phyloP scores from a whole-genome alignment of 2,797 vertebrate species.

The Echeneis naucrates region DNA sequence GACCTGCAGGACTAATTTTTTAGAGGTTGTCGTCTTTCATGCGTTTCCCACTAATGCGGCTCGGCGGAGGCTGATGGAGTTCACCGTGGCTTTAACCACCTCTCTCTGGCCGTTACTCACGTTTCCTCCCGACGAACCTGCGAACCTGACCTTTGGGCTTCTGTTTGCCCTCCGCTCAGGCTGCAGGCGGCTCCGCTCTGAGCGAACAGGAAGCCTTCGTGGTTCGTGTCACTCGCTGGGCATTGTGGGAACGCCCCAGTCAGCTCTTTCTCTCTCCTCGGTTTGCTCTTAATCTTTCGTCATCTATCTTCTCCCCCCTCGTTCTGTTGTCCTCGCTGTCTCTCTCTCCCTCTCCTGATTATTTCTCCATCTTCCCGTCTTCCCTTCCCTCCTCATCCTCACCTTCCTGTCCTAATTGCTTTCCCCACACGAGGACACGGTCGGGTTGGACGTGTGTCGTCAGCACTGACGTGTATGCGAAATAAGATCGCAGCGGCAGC shows the following conservation, averaged over 20 bases:
- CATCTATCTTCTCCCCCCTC: not conserved
- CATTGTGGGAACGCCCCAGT: conserved; percentile 67
- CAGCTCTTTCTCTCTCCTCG: conserved; percentile 30
- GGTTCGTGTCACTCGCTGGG: conserved; percentile 48
- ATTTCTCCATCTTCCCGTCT: conserved; percentile 22
- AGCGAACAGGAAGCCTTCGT: conserved; percentile 38
- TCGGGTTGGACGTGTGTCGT: conserved; percentile 38
- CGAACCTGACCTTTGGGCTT: conserved; percentile 53
- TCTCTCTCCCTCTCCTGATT: conserved; percentile 36
- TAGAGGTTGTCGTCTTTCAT: not conserved
- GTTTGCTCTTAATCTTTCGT: conserved; percentile 20
- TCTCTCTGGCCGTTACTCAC: conserved; percentile 23
- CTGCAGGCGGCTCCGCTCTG: conserved; percentile 41
- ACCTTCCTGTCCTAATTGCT: conserved; percentile 56
- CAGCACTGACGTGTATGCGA: conserved; percentile 20
- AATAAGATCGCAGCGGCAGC: conserved; percentile 28
- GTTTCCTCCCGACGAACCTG: conserved; percentile 28
- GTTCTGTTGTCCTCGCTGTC: not conserved
- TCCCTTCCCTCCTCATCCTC: conserved; percentile 25
- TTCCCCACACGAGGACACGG: conserved; percentile 48
- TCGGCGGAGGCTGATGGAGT: not conserved
- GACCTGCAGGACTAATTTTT: not conserved
- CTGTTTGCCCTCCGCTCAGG: conserved; percentile 36
- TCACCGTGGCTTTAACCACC: conserved; percentile 28
- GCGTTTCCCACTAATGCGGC: not conserved